phyloP scores from a whole-genome alignment of 2,113 vertebrate species.

The Syngnathoides biaculeatus region DNA sequence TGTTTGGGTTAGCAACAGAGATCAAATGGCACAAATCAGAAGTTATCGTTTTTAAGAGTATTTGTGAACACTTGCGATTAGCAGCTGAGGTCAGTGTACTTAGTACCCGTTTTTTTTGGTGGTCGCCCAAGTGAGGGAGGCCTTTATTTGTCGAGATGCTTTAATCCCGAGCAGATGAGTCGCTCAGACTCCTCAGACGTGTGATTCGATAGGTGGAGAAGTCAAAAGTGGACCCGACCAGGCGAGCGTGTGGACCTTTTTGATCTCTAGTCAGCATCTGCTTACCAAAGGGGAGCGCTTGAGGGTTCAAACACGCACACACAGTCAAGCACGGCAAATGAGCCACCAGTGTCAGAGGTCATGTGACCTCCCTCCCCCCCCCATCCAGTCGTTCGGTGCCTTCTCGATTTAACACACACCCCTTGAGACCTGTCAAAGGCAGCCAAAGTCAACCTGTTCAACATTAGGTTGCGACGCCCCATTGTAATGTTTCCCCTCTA shows the following conservation, averaged over 20 bases:
- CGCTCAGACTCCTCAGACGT: slow-evolving; percentile 27
- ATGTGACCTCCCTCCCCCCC: slow-evolving; percentile 21
- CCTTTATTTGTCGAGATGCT: not conserved
- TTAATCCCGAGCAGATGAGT: slow-evolving; percentile 56
- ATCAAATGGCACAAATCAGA: too few relatives aligned
- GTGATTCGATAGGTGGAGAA: slow-evolving; percentile 25
- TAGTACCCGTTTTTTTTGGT: not conserved
- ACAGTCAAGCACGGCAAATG: not conserved
- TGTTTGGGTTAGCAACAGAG: too few relatives aligned
- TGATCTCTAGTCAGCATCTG: slow-evolving; percentile 59
- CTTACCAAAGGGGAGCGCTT: slow-evolving; percentile 38
- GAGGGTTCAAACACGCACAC: slow-evolving; percentile 29
- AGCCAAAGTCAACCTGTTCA: slow-evolving; percentile 28
- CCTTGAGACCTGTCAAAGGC: slow-evolving; percentile 24
- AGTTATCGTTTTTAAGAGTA: not conserved
- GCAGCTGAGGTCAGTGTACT: not conserved
- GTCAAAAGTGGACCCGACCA: slow-evolving; percentile 46
- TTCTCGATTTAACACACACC: slow-evolving; percentile 21
- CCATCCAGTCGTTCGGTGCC: not conserved
- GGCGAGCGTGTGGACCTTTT: slow-evolving; percentile 43
- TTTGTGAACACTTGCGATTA: not conserved
- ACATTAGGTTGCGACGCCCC: slow-evolving; percentile 1
- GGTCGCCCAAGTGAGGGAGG: not conserved
- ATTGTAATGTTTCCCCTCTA: not conserved
- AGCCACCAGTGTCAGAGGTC: slow-evolving; percentile 29